A percentile compares a stretch with the other conserved stretches of the same genome.
phyloP scores from a whole-genome alignment of 2,888 invertebrate genomes.

The Parnassius smintheus region DNA sequence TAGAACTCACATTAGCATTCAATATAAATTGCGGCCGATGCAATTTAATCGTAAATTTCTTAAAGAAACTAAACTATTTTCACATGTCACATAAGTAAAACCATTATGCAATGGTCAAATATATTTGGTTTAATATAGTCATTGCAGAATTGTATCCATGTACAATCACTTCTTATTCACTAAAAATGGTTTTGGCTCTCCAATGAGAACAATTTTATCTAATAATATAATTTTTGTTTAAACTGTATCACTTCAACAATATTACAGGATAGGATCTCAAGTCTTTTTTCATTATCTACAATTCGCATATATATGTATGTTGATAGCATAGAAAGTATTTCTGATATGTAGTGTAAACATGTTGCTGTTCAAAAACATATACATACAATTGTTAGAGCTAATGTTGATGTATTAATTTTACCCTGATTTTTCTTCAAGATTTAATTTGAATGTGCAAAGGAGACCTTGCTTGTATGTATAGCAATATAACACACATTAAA shows the following conservation, averaged over 20 bases:
- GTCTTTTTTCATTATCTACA: slow-evolving; percentile 58
- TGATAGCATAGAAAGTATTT: slow-evolving; percentile 47
- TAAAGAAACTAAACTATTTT: slow-evolving; percentile 7
- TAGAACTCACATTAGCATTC: background rate
- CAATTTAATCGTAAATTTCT: background rate
- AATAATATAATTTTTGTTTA: slow-evolving; percentile 35
- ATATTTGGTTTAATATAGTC: slow-evolving; percentile 26
- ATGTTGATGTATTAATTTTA: slow-evolving; percentile 21
- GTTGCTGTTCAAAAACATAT: background rate
- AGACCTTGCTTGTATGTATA: background rate
- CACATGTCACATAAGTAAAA: slow-evolving; percentile 13
- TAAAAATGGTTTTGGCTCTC: slow-evolving; percentile 13
- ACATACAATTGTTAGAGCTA: background rate
- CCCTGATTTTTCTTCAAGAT: slow-evolving; percentile 25
- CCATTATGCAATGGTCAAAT: slow-evolving; percentile 1
- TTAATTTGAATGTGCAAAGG: slow-evolving; percentile 6
- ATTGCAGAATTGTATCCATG: slow-evolving; percentile 21
- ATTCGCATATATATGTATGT: slow-evolving; percentile 43
- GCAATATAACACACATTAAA: background rate
- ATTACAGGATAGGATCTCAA: slow-evolving; percentile 47
- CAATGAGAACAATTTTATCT: slow-evolving; percentile 20
- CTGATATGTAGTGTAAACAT: slow-evolving; percentile 54
- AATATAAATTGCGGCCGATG: background rate
- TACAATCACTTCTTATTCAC: slow-evolving; percentile 18
- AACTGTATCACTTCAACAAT: slow-evolving; percentile 60